Conservation (phyloP, 1,140 invertebrate genomes). For the Pseudomyrmex sp. region DNA sequence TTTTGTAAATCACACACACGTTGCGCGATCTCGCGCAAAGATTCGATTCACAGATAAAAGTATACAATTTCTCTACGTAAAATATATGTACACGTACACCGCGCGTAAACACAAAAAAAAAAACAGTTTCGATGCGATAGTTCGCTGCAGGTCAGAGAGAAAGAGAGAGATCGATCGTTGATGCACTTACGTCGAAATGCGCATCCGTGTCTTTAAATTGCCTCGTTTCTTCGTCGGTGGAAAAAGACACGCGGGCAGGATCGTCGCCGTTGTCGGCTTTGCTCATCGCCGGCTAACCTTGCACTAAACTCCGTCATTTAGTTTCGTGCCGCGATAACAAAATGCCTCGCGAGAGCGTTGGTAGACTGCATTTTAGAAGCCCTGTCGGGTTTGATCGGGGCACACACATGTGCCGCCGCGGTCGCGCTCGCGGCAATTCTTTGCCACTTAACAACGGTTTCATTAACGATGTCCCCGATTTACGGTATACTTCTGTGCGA, state of each 20-base stretch:
- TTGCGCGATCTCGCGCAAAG: too few relatives aligned
- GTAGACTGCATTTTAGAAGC: slow-evolving; percentile 73
- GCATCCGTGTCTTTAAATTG: neutral
- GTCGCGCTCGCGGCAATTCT: slow-evolving; percentile 64
- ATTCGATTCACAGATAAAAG: too few relatives aligned
- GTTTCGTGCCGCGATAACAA: slow-evolving; percentile 77
- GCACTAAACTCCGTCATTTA: slow-evolving; percentile 82
- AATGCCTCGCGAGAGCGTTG: slow-evolving; percentile 67
- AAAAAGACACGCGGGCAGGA: slow-evolving; percentile 64
- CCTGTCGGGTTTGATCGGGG: slow-evolving; percentile 68
- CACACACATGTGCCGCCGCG: slow-evolving; percentile 48
- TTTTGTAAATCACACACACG: too few relatives aligned
- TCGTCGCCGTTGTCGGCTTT: slow-evolving; percentile 70
- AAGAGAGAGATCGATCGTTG: neutral
- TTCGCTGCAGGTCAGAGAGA: neutral
- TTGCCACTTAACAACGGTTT: slow-evolving; percentile 62
- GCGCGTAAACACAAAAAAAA: neutral
- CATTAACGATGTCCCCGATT: slow-evolving; percentile 64
- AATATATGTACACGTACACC: too few relatives aligned
- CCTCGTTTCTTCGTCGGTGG: neutral
- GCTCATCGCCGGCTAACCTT: slow-evolving; percentile 84
- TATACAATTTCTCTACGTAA: too few relatives aligned
- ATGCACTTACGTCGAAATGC: slow-evolving; percentile 44
- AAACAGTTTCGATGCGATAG: neutral
- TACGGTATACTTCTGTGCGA: slow-evolving; percentile 43